Evolutionary conservation across 2,797 vertebrate genomes (phyloP), one percentile per base, ranked within the genome.

Genomic region (Amblyopsis hoosieri): DNA sequence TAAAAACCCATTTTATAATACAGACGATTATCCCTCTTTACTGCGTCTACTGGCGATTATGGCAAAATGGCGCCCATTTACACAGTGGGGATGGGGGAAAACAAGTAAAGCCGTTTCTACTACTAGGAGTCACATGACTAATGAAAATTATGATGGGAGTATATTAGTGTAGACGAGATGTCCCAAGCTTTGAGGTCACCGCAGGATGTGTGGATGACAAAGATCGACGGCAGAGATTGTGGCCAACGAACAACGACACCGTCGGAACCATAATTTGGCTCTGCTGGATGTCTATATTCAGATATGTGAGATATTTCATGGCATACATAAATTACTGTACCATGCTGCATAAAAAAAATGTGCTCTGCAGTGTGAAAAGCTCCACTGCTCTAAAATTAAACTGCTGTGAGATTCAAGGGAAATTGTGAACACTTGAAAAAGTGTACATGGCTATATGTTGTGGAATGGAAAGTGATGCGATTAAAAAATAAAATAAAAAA

Each of bases 1-100:
- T 87, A 80, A 85, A 78, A 84, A 72, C 74, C 78, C 73, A 69
- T 79, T 79, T 74, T 66, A 72, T 85, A 77, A 87, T 74, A 68
- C 71, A 75, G 74, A 84, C 37, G 71, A 82, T 86, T 75, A 82
- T 85, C 82, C 77, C 61, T 64, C 72, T 79, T 64, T 65, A 58
- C 71, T 29, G 62, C n/a, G n/a, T 4, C 75, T 71, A 75, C 64
- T 11, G 76, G 71, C 72, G 75, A 83, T 84, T 71, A 82, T 17
- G 65, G 71, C 45, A 51, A 61, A 42, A 2, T 8, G 29, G 56
- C 54, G 13, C 56, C 74, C 49, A 37, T 59, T 61, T 65, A 66
- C 67, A 54, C 64, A 45, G 1, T 52, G 48, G 47, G 14, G 46
- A 12, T 12, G n/a, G n/a, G n/a, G 3, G n/a, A 48, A 48, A 55